These are phyloP conservation scores for Bombus sylvicola DNA, from an alignment of 1,140 invertebrate species.

Conservation along the genomic window DNA sequence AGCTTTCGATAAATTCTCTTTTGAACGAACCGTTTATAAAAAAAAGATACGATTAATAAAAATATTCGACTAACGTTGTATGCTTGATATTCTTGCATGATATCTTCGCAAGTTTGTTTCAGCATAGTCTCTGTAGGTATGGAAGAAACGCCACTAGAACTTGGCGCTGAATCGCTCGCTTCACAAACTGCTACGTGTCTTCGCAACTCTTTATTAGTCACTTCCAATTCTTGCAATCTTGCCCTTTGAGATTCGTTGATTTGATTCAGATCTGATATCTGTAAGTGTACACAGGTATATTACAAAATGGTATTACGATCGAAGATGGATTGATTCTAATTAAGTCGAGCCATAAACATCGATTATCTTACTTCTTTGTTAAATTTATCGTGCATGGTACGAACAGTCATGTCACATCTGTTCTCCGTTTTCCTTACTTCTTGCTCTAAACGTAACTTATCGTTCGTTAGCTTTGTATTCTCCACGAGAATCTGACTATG, in stretches of 20 bases:
- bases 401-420: conserved; percentile 72
- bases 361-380: conserved; percentile 73
- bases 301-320: not conserved
- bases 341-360: not conserved
- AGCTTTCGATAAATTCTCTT: too few relatives aligned
- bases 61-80: conserved; percentile 69
- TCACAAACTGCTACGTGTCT: conserved; percentile 78
- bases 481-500: conserved; percentile 86
- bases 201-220: conserved; percentile 76
- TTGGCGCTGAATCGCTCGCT: conserved; percentile 77
- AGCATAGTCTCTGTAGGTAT: conserved; percentile 71
- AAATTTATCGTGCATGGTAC: conserved; percentile 76
- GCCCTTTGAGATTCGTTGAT: conserved; percentile 77
- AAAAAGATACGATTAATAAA: not conserved
- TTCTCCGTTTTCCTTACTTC: conserved; percentile 78
- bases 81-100: conserved; percentile 74
- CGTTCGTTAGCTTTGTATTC: conserved; percentile 86
- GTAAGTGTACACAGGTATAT: not conserved
- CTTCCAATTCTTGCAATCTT: conserved; percentile 78
- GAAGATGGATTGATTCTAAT: not conserved
- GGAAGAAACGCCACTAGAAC: conserved; percentile 79
- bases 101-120: conserved; percentile 74
- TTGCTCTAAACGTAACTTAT: conserved; percentile 83
- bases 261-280: conserved; percentile 79
- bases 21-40: not conserved